Evolutionary conservation across 2,797 vertebrate species (phyloP).

Genomic region (Acrocephalus scirpaceus): DNA sequence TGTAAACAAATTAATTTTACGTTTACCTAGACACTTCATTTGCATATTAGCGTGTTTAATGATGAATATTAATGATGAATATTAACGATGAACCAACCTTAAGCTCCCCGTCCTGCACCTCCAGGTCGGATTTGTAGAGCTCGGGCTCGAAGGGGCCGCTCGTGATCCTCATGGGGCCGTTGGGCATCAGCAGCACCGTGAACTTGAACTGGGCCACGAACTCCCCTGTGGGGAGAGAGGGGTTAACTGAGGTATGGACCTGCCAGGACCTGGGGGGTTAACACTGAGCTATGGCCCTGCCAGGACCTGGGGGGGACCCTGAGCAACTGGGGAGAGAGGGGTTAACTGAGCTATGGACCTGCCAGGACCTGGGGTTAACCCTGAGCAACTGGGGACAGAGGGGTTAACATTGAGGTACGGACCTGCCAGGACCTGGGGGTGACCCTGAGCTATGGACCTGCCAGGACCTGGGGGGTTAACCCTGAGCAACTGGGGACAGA

Average conservation of each 20-base stretch:
- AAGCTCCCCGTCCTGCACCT: neutral
- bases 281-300: no score
- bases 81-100: neutral
- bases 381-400: no score
- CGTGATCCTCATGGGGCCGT: slow-evolving; percentile 7
- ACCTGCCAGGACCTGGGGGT: neutral
- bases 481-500: no score
- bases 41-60: neutral
- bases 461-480: no score
- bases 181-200: slow-evolving; percentile 27
- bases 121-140: neutral
- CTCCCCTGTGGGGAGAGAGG: neutral
- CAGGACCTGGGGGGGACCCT: no score
- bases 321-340: no score
- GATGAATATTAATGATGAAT: rapidly evolving
- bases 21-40: rapidly evolving
- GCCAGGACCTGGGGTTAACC: no score
- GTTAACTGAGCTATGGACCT: no score
- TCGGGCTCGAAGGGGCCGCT: slow-evolving; percentile 2
- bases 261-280: no score
- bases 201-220: neutral
- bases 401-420: no score
- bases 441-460: neutral
- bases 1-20: rapidly evolving
- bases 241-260: neutral